Evolutionary conservation across 2,113 vertebrate species (phyloP).

Genomic region (Microcebus tavaratra): DNA sequence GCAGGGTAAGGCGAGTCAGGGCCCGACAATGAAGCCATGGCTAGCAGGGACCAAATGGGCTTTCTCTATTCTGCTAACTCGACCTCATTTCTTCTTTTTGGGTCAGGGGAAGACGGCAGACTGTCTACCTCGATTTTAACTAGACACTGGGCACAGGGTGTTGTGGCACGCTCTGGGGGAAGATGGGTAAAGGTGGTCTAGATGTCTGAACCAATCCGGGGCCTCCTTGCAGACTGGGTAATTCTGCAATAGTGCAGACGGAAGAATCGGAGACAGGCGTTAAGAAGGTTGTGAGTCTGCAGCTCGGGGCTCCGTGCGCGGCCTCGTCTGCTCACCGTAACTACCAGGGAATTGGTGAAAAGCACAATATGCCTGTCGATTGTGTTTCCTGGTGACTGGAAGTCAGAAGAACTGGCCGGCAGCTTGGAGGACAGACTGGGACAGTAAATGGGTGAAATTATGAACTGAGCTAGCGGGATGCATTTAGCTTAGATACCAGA

Average conservation of each 20-base stretch:
- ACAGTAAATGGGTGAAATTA: not conserved
- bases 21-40: not conserved
- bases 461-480: rapidly evolving
- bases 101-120: not conserved
- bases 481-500: not conserved
- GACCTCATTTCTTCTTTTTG: not conserved
- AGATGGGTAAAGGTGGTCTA: not conserved
- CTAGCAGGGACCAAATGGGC: no score
- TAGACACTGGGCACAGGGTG: not conserved
- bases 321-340: not conserved
- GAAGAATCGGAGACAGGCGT: not conserved
- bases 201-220: not conserved
- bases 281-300: not conserved
- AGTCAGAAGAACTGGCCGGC: not conserved
- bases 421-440: no score
- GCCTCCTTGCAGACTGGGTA: not conserved
- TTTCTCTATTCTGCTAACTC: not conserved
- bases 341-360: not conserved
- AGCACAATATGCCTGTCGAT: not conserved
- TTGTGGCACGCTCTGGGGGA: not conserved
- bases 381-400: not conserved
- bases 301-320: rapidly evolving
- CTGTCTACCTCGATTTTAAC: not conserved
- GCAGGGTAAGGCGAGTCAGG: rapidly evolving
- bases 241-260: rapidly evolving